phyloP scores from a whole-genome alignment of 2,888 invertebrate species.

The Apodemia mormo region DNA sequence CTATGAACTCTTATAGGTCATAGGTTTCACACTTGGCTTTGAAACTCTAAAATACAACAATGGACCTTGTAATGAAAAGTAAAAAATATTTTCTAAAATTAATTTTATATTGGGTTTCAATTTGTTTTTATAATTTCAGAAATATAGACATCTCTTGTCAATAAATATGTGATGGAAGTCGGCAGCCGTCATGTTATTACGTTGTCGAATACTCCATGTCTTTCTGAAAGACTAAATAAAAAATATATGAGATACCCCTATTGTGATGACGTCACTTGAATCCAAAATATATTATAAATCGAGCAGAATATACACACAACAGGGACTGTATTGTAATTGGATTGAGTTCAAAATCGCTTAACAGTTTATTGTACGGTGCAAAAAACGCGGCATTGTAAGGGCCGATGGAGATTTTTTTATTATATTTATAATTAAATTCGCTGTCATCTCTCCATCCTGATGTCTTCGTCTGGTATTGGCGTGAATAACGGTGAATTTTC shows the following conservation, averaged over 20 bases:
- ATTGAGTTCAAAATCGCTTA: conserved; percentile 58
- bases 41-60: too few species aligned
- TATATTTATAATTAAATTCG: conserved; percentile 81
- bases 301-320: conserved; percentile 37
- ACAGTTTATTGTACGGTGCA: conserved; percentile 44
- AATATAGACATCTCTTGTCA: too few species aligned
- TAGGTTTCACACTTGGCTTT: too few species aligned
- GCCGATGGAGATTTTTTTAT: conserved; percentile 74
- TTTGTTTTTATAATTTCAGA: too few species aligned
- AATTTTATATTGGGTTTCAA: too few species aligned
- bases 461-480: conserved; percentile 75
- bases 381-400: conserved; percentile 61
- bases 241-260: conserved; percentile 67
- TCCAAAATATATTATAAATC: conserved; percentile 71
- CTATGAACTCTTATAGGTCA: too few species aligned
- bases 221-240: conserved; percentile 66
- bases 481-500: conserved; percentile 65
- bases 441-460: conserved; percentile 72
- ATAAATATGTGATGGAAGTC: background rate
- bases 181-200: conserved; percentile 36
- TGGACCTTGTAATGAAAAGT: too few species aligned
- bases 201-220: conserved; percentile 65
- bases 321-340: conserved; percentile 41
- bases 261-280: conserved; percentile 71
- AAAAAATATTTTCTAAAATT: too few species aligned